Conservation (phyloP, 2,888 invertebrate genomes). For the Orchesella flavescens region DNA sequence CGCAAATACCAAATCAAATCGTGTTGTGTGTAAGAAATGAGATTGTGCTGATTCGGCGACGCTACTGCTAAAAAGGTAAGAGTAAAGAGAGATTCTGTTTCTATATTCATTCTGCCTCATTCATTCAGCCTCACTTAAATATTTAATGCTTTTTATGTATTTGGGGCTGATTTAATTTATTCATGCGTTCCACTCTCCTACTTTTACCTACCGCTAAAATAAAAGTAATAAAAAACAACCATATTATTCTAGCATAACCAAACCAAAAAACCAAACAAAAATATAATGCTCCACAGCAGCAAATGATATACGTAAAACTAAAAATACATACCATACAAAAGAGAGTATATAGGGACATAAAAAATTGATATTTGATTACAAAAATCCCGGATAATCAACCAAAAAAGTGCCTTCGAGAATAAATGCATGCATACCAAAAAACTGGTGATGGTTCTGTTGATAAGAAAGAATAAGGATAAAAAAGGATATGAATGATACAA, state of each 20-base stretch:
- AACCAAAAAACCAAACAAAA: too few species aligned
- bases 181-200: conserved; percentile 52
- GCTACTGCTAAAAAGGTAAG: conserved; percentile 25
- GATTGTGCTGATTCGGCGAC: not conserved
- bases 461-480: not conserved
- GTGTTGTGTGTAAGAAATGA: not conserved
- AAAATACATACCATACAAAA: not conserved
- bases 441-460: not conserved
- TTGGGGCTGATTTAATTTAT: conserved; percentile 47
- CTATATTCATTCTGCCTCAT: conserved; percentile 1
- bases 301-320: not conserved
- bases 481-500: not conserved
- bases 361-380: conserved; percentile 38
- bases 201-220: conserved; percentile 20
- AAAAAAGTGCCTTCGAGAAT: conserved; percentile 41
- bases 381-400: conserved; percentile 47
- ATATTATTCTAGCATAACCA: not conserved
- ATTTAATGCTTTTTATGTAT: not conserved
- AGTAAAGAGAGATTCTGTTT: conserved; percentile 16
- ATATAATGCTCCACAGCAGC: not conserved
- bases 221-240: not conserved
- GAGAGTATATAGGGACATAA: not conserved
- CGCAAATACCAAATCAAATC: not conserved
- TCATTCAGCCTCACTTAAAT: not conserved
- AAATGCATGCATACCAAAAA: conserved; percentile 11